A percentile compares a stretch with the other conserved stretches of the same genome.
These are phyloP conservation scores for Murina feae DNA, from an alignment of 2,113 vertebrate genomes.

Conservation along the genomic window DNA sequence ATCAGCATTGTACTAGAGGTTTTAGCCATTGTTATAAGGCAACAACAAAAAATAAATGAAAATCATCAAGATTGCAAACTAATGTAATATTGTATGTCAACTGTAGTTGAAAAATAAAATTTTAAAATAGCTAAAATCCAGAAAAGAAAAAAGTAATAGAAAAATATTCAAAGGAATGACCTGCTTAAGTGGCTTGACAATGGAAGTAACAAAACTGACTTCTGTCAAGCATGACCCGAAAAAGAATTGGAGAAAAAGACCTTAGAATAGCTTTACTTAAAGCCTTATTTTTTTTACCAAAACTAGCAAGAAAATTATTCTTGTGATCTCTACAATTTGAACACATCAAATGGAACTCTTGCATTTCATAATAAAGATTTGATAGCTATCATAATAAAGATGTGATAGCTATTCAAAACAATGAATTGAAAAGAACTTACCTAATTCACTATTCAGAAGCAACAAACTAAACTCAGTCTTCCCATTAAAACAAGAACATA, in stretches of 20 bases:
- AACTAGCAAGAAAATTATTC: neutral
- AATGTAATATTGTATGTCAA: neutral
- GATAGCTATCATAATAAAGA: neutral
- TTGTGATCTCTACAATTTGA: neutral
- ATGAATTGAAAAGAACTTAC: neutral
- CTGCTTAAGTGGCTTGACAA: neutral
- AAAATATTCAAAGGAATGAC: neutral
- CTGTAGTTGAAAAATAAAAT: neutral
- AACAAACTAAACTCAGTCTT: neutral
- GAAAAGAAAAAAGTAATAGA: neutral
- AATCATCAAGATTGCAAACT: neutral
- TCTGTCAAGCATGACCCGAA: neutral
- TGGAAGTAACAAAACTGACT: neutral
- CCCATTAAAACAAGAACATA: slow-evolving; percentile 30
- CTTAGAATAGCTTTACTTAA: neutral
- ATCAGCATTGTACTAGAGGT: neutral
- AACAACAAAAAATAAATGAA: neutral
- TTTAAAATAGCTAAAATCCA: neutral
- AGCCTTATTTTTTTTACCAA: neutral
- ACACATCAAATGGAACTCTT: neutral
- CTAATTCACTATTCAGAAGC: neutral
- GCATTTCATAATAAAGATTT: neutral
- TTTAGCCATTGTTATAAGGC: neutral
- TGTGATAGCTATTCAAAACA: neutral
- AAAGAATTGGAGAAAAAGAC: neutral